Evolutionary conservation across 2,113 vertebrate species (phyloP).

Genomic region (Mirza zaza): DNA sequence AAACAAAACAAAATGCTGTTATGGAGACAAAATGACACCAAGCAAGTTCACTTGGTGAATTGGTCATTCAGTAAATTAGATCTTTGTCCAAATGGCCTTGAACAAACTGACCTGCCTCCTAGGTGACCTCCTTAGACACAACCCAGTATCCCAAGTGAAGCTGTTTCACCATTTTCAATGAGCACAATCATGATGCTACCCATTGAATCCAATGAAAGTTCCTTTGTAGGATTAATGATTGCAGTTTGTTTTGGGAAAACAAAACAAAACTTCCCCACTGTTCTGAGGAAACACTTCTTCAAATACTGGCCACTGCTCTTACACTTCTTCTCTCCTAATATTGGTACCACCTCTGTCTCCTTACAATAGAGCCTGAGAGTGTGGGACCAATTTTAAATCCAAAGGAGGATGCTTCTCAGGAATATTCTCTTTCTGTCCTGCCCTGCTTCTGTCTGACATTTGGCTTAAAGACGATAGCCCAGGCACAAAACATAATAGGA

Average conservation of each 20-base stretch:
- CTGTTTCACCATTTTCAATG: conserved; percentile 2
- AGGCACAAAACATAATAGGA: neutral
- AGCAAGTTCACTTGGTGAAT: conserved; percentile 2
- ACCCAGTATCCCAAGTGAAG: neutral
- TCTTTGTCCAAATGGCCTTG: conserved; percentile 26
- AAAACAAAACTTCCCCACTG: neutral
- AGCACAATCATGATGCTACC: neutral
- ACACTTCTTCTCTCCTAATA: neutral
- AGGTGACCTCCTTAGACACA: neutral
- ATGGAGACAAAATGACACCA: conserved; percentile 30
- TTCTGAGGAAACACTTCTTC: conserved; percentile 40
- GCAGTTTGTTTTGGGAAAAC: neutral
- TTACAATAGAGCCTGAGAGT: conserved; percentile 21
- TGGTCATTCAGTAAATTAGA: conserved; percentile 7
- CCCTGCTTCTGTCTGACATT: neutral
- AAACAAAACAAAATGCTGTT: neutral
- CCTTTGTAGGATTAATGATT: conserved; percentile 24
- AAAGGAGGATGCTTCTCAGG: neutral
- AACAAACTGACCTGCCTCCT: conserved; percentile 16
- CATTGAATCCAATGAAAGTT: neutral
- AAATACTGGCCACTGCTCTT: neutral
- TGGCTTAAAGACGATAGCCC: conserved; percentile 21
- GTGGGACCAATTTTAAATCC: conserved; percentile 12
- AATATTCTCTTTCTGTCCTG: neutral
- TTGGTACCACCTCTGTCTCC: neutral